Evolutionary conservation across 2,113 vertebrate genomes (phyloP).

Genomic region (Cyanoliseus patagonus): DNA sequence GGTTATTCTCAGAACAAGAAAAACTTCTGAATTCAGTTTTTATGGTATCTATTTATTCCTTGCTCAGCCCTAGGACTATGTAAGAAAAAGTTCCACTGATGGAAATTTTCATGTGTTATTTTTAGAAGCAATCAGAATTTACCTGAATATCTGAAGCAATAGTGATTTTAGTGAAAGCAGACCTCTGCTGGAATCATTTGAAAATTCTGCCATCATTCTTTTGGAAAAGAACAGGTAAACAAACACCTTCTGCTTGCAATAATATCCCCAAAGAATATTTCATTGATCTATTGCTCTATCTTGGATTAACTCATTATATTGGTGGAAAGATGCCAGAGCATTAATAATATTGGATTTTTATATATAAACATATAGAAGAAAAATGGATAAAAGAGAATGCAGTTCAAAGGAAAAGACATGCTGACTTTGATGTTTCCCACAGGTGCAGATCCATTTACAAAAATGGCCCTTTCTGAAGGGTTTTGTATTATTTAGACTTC

Average conservation of each 20-base stretch:
- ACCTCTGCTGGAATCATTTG: not conserved
- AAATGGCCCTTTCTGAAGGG: not conserved
- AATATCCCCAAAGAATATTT: not conserved
- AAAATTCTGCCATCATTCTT: not conserved
- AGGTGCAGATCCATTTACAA: conserved; percentile 47
- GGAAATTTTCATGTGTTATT: not conserved
- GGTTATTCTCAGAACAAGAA: not conserved
- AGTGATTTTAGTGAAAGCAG: not conserved
- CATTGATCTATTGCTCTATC: not conserved
- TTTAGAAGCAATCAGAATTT: not conserved
- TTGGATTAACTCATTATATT: conserved; percentile 3
- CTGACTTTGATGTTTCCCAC: conserved; percentile 58
- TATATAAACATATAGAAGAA: conserved; percentile 9
- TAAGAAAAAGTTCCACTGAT: not conserved
- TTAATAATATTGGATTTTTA: conserved; percentile 15
- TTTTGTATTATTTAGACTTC: conserved; percentile 21
- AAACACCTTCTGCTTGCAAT: not conserved
- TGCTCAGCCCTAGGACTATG: not conserved
- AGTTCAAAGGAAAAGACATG: conserved; percentile 52
- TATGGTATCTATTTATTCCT: not conserved
- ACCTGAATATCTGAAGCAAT: not conserved
- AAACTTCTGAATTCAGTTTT: not conserved
- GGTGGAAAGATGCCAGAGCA: not conserved
- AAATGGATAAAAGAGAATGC: conserved; percentile 52
- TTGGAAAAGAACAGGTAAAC: not conserved